Evolutionary conservation across 2,113 vertebrate genomes (phyloP), one percentile per base, ranked within the genome.

Genomic region (Poecile atricapillus): DNA sequence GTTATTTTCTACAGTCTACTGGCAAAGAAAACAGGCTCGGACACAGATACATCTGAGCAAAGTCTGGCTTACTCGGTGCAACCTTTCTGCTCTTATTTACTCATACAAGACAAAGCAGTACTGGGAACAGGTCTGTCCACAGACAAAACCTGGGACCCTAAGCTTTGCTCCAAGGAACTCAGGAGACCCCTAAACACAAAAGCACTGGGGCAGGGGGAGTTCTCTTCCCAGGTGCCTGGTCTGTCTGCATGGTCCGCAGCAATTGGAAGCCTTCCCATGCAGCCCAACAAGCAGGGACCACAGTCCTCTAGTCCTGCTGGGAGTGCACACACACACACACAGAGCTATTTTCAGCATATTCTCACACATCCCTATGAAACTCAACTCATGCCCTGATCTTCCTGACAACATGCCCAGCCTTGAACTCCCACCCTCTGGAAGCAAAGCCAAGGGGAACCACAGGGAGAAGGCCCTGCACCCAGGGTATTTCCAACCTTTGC

Each of bases 171-270:
- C 1, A 0, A 58, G n/a, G 17, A 75, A 19, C 37, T 53, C 24
- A 74, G n/a, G n/a, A 39, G 24, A 41, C 4, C 10, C 15, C n/a
- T 22, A 28, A 50, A 33, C 4, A 1, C 18, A 64, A 37, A 19
- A 23, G 46, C 43, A 47, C 46, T 16, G 70, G 24, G 25, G 44
- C 20, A 5, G 5, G 8, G 33, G 3, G 3, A 50, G 10, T 23
- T 56, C 46, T 70, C 25, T 47, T 60, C 10, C 24, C 43, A 53
- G 35, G 22, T 15, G 23, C 47, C 23, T 0, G 0, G 6, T 44
- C 44, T 71, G 3, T 15, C 46, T 50, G 44, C 33, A 35, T 1
- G 2, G 25, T 14, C 20, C 58, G 33, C 8, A 70, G 49, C n/a
- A 67, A 59, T 0, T 15, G 33, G 20, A 37, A 89, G 43, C 11